A percentile compares a stretch with the other conserved stretches of the same genome.
These are phyloP conservation scores for Chalcosyrphus nemorum DNA, from an alignment of 2,888 invertebrate species.

Conservation along the genomic window DNA sequence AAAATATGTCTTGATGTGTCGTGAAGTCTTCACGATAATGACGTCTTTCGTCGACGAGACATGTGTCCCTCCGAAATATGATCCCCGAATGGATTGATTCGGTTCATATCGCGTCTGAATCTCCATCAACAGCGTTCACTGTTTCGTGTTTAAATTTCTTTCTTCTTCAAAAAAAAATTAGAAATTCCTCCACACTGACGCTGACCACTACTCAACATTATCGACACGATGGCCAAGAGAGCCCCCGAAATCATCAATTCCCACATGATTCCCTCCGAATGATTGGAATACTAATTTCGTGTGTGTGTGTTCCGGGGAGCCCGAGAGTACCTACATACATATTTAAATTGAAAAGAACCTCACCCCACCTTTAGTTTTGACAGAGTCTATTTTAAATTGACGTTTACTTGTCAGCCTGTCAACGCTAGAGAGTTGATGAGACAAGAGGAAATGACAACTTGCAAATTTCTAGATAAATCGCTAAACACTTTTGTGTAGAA, in stretches of 20 bases:
- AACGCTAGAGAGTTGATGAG: slow-evolving; percentile 49
- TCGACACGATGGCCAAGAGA: slow-evolving; percentile 18
- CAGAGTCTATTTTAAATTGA: slow-evolving; percentile 69
- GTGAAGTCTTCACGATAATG: slow-evolving; percentile 66
- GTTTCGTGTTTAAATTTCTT: slow-evolving; percentile 54
- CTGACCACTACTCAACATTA: slow-evolving; percentile 1
- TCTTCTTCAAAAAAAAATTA: too few relatives aligned
- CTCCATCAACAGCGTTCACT: slow-evolving; percentile 51
- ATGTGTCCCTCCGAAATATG: slow-evolving; percentile 58
- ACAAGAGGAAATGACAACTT: slow-evolving; percentile 47
- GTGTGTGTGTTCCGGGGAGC: not conserved
- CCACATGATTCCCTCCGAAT: slow-evolving; percentile 54
- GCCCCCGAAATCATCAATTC: slow-evolving; percentile 66
- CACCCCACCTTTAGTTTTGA: slow-evolving; percentile 20
- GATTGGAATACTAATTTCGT: slow-evolving; percentile 65
- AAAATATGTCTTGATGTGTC: slow-evolving; percentile 62
- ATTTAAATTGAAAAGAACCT: not conserved
- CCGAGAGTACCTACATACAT: not conserved
- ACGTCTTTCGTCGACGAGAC: slow-evolving; percentile 41
- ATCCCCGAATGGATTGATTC: slow-evolving; percentile 67
- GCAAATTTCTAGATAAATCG: slow-evolving; percentile 43
- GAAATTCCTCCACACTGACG: slow-evolving; percentile 56
- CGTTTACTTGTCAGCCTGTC: slow-evolving; percentile 54
- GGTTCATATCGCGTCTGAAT: slow-evolving; percentile 66
- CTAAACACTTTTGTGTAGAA: too few relatives aligned